Percentiles rank a stretch among this genome's conserved stretches.
Evolutionary conservation across 2,797 vertebrate genomes (phyloP).

Genomic region (Enteromius unitaeniatus): DNA sequence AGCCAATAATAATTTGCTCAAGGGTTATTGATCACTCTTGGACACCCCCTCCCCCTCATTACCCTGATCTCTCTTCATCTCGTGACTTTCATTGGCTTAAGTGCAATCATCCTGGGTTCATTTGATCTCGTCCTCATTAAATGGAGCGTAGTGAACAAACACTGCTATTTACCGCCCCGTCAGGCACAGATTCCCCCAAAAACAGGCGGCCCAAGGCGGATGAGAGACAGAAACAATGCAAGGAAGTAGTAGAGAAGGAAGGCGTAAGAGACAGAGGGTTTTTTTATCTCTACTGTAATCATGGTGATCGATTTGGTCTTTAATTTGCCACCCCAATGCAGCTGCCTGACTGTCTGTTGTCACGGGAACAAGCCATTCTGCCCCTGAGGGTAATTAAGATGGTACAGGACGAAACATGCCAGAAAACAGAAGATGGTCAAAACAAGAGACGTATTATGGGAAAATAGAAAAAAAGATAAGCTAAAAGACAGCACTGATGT

Average conservation of each 20-base stretch:
- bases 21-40: slow-evolving; percentile 46
- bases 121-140: slow-evolving; percentile 51
- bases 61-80: slow-evolving; percentile 29
- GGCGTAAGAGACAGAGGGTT: slow-evolving; percentile 12
- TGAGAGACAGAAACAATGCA: neutral
- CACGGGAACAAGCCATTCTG: slow-evolving; percentile 47
- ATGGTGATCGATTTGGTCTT: slow-evolving; percentile 47
- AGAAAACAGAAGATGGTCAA: slow-evolving; percentile 20
- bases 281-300: slow-evolving; percentile 50
- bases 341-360: slow-evolving; percentile 47
- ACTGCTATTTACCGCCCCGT: slow-evolving; percentile 52
- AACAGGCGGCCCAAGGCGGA: slow-evolving; percentile 8
- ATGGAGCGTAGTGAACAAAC: slow-evolving; percentile 48
- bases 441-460: slow-evolving; percentile 1
- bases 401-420: slow-evolving; percentile 22
- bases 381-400: slow-evolving; percentile 42
- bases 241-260: slow-evolving; percentile 9
- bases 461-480: slow-evolving; percentile 18
- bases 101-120: slow-evolving; percentile 12
- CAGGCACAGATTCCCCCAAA: slow-evolving; percentile 23
- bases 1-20: slow-evolving; percentile 44
- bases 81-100: slow-evolving; percentile 36
- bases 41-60: slow-evolving; percentile 17
- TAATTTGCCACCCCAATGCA: slow-evolving; percentile 43
- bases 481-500: neutral